Conservation (phyloP, 2,888 invertebrate species). For the Campaea margaritaria region DNA sequence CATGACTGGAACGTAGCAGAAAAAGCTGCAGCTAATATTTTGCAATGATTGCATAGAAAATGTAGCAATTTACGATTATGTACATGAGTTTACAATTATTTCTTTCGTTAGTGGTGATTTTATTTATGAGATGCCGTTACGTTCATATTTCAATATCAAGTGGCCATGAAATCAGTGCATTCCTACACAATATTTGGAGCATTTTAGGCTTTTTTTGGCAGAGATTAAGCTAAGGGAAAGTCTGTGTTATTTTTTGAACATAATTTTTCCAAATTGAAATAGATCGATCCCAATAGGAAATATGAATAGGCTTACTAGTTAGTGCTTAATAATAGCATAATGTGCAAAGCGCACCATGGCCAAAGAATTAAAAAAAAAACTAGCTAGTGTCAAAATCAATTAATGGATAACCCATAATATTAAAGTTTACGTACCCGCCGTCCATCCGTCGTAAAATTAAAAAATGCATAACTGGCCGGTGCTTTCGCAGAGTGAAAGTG, state of each 20-base stretch:
- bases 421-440: conserved; percentile 1
- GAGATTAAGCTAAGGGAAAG: too few species aligned
- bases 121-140: conserved; percentile 9
- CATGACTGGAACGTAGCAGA: background rate
- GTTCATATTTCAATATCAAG: conserved; percentile 6
- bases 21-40: conserved; percentile 14
- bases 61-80: background rate
- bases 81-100: too few species aligned
- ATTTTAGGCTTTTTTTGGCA: too few species aligned
- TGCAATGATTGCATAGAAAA: conserved; percentile 4
- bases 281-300: too few species aligned
- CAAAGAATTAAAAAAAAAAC: too few species aligned
- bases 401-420: background rate
- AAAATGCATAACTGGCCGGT: conserved; percentile 35
- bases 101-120: background rate
- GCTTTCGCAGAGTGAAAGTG: conserved; percentile 43
- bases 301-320: too few species aligned
- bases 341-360: too few species aligned
- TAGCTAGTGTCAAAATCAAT: background rate
- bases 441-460: conserved; percentile 25
- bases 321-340: too few species aligned
- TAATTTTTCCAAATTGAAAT: too few species aligned
- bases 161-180: conserved; percentile 21
- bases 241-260: too few species aligned
- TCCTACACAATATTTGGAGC: background rate